These are phyloP conservation scores for Antheraea mylitta DNA, from an alignment of 1,140 invertebrate species.

Conservation along the genomic window DNA sequence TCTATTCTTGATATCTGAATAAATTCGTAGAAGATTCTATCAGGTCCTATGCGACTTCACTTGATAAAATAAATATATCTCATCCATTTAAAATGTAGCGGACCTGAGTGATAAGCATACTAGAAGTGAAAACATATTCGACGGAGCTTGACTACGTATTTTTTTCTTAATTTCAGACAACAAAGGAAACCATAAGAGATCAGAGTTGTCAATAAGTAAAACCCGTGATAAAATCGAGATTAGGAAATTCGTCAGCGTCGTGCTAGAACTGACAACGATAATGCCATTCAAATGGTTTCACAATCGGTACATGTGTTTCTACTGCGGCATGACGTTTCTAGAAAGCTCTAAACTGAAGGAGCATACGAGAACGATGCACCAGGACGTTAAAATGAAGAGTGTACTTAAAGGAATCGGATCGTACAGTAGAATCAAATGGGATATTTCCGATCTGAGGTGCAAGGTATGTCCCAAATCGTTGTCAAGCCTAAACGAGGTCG, in stretches of 20 bases:
- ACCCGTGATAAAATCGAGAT: slow-evolving; percentile 1
- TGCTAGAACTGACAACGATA: slow-evolving; percentile 16
- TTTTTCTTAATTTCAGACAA: slow-evolving; percentile 21
- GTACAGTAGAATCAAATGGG: slow-evolving; percentile 25
- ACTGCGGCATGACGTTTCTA: slow-evolving; percentile 16
- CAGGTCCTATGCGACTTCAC: no score
- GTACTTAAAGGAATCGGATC: slow-evolving; percentile 3
- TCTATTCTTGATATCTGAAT: no score
- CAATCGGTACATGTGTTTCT: slow-evolving; percentile 27
- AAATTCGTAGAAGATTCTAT: no score
- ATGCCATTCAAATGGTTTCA: slow-evolving; percentile 28
- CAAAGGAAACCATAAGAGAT: slow-evolving; percentile 7
- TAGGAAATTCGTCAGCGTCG: slow-evolving; percentile 6
- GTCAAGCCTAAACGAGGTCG: slow-evolving; percentile 17
- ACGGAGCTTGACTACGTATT: slow-evolving; percentile 9
- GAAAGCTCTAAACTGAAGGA: slow-evolving; percentile 16
- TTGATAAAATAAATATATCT: no score
- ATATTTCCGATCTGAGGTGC: slow-evolving; percentile 26
- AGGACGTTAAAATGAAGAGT: slow-evolving; percentile 11
- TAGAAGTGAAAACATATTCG: not conserved
- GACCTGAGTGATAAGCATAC: no score
- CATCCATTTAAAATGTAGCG: no score
- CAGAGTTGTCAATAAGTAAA: not conserved
- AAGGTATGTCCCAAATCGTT: slow-evolving; percentile 22
- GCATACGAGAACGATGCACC: slow-evolving; percentile 15